Evolutionary conservation across 2,888 invertebrate species (phyloP).

Genomic region (Dendrolimus houi): DNA sequence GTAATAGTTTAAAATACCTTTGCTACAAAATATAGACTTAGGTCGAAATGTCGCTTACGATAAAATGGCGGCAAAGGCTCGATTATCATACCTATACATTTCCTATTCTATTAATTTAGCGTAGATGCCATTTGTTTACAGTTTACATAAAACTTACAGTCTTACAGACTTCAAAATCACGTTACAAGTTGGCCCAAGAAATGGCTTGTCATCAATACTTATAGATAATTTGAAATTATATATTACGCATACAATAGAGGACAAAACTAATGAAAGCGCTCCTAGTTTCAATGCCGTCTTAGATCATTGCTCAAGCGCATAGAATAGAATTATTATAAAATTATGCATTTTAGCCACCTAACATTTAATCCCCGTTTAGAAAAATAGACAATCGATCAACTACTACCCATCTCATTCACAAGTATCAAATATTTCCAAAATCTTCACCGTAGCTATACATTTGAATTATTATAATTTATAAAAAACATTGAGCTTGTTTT

Average conservation of each 20-base stretch:
- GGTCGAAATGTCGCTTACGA: no score
- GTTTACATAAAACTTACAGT: no score
- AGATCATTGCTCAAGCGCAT: not conserved
- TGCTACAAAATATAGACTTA: no score
- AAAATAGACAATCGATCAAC: constrained; percentile 57
- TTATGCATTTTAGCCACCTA: constrained; percentile 65
- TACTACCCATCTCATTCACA: constrained; percentile 34
- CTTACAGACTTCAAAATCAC: not conserved
- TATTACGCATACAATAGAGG: no score
- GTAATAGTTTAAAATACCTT: no score
- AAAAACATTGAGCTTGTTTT: constrained; percentile 14
- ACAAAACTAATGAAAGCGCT: no score
- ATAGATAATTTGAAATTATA: no score
- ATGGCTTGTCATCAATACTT: not conserved
- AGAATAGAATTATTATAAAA: constrained; percentile 17
- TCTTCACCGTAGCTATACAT: constrained; percentile 27
- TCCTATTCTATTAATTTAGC: no score
- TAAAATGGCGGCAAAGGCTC: no score
- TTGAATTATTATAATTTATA: constrained; percentile 22
- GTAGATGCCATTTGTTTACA: no score
- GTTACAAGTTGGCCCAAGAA: constrained; percentile 1
- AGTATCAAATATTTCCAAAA: constrained; percentile 51
- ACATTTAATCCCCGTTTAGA: constrained; percentile 53
- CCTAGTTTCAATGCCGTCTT: no score
- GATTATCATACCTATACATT: no score